Base-by-base conservation (phyloP, 2,113 vertebrate genomes). In the Callorhinus ursinus region DNA sequence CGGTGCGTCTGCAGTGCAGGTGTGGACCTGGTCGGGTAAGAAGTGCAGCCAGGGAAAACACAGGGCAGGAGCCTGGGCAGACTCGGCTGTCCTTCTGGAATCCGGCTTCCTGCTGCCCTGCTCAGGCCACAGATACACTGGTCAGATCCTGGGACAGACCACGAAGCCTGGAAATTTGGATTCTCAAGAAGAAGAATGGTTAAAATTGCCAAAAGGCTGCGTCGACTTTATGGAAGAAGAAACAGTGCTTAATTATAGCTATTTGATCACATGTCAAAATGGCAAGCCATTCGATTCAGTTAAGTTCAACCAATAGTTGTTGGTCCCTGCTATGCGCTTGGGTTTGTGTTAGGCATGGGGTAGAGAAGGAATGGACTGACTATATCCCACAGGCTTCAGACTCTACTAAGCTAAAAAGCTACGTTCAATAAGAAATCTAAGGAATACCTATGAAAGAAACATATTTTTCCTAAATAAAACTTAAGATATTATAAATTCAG, bases 31-130 rank as follows among this genome's bases (percentile, higher is more conserved):
- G 82, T 14, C 22, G 59, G 61, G 61, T 42, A 51, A 63, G 92
- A 90, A 74, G 36, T 4, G 2, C 36, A 92, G 74, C 83, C 97
- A 96, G 96, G 65, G 79, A 88, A 95, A 95, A 88, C 63, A 49
- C 19, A 26, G 63, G 65, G 80, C 80, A 33, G 76, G 59, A 33
- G 67, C 49, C 92, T 14, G 15, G 31, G 11, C 76, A 83, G 57
- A 97, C 80, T 15, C 2, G 1, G 80, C 59, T 19, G 82, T 69
- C 49, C 72, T 57, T 18, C 6, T 9, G 14, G 85, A 79, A 79
- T 94, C 69, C 5, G 28, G 21, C 59, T 31, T 67, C 65, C 31
- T 5, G 0, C 42, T 22, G 79, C 42, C 53, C 39, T 36, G 5
- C 28, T 15, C 28, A 49, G 61, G 31, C 69, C 63, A 33, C 42